Percentiles rank a stretch among this genome's conserved stretches.
Conservation (phyloP, 2,888 invertebrate genomes). For the Macroteleia sp. region DNA sequence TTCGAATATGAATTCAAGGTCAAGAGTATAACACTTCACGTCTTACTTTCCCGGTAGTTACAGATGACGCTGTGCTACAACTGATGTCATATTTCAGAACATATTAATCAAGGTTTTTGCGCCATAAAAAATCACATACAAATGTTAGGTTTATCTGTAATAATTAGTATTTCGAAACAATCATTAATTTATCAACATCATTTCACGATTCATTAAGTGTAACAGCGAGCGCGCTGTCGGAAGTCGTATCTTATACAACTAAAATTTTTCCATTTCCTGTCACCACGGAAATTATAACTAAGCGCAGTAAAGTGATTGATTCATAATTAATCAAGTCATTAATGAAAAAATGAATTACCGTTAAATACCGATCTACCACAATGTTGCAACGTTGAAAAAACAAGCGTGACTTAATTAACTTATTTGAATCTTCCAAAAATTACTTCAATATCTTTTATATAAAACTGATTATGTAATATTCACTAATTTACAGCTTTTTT, state of each 20-base stretch:
- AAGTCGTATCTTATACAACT: constrained; percentile 25
- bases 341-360: constrained; percentile 44
- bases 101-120: too few relatives aligned
- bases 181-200: too few relatives aligned
- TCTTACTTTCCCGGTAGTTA: constrained; percentile 38
- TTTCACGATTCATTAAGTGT: constrained; percentile 13
- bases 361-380: constrained; percentile 25
- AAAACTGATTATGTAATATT: too few relatives aligned
- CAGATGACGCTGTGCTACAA: constrained; percentile 17
- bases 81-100: constrained; percentile 19
- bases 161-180: too few relatives aligned
- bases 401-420: not conserved
- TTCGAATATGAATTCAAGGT: constrained; percentile 56
- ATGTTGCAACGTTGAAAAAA: not conserved
- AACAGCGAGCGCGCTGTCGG: constrained; percentile 30
- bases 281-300: constrained; percentile 34
- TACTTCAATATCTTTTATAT: too few relatives aligned
- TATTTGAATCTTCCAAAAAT: too few relatives aligned
- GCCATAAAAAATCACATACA: too few relatives aligned
- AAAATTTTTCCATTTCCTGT: constrained; percentile 19
- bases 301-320: constrained; percentile 30
- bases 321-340: constrained; percentile 37
- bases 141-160: too few relatives aligned
- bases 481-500: too few relatives aligned
- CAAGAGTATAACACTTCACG: constrained; percentile 35